Conservation (phyloP, 35 echinoderm and acorn worm genomes). For the Ptychodera flava region DNA sequence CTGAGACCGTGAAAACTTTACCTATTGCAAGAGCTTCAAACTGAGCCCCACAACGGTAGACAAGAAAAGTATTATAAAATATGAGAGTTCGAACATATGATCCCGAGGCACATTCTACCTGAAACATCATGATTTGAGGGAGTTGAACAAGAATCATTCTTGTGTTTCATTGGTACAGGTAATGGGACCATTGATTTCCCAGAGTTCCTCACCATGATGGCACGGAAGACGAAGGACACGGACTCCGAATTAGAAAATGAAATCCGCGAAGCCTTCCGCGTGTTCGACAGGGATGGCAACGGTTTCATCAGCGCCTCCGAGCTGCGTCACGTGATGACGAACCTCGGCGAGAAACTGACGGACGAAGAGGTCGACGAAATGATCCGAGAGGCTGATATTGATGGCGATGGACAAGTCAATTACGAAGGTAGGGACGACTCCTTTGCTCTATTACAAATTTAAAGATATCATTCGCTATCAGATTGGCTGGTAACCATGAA, state of each 20-base stretch:
- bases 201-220: conserved; percentile 62
- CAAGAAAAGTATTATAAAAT: no score
- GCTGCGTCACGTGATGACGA: conserved; percentile 90
- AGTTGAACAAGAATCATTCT: no score
- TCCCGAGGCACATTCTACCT: no score
- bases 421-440: conserved; percentile 52
- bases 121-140: no score
- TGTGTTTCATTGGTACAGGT: no score
- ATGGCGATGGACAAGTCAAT: conserved; percentile 90
- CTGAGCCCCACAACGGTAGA: no score
- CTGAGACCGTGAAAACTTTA: no score
- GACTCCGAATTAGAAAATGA: conserved; percentile 56
- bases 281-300: conserved; percentile 60
- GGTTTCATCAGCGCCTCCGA: conserved; percentile 83
- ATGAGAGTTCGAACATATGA: no score
- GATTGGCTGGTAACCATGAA: no score
- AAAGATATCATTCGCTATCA: not conserved
- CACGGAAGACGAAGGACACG: conserved; percentile 60
- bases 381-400: conserved; percentile 91
- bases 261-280: conserved; percentile 64
- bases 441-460: not conserved
- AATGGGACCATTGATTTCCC: conserved; percentile 60
- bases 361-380: conserved; percentile 95
- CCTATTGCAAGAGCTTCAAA: no score
- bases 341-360: conserved; percentile 95